These are phyloP conservation scores for Luperina nickerlii DNA, from an alignment of 2,888 invertebrate genomes.

Conservation along the genomic window DNA sequence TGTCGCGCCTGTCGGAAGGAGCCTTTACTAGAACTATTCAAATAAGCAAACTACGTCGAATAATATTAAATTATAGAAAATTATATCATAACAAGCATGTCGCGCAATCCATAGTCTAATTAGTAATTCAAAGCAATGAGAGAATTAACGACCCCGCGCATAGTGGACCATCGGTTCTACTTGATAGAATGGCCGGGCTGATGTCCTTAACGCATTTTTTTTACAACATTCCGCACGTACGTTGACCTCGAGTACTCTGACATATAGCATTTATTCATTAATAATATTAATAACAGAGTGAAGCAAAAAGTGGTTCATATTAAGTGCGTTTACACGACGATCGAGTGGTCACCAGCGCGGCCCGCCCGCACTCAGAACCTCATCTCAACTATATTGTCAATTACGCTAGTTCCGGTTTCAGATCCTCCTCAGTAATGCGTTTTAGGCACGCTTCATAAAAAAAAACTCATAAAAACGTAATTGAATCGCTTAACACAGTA, in stretches of 20 bases:
- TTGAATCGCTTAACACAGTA: conserved; percentile 77
- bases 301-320: conserved; percentile 86
- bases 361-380: conserved; percentile 51
- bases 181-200: conserved; percentile 80
- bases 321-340: conserved; percentile 80
- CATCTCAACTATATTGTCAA: conserved; percentile 78
- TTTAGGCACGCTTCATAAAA: conserved; percentile 70
- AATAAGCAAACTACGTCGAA: conserved; percentile 11
- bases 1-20: too few relatives aligned
- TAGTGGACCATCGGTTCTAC: conserved; percentile 76
- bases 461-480: conserved; percentile 79
- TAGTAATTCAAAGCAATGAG: conserved; percentile 81
- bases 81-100: conserved; percentile 40
- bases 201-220: conserved; percentile 87
- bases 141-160: conserved; percentile 79
- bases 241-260: conserved; percentile 86
- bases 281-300: conserved; percentile 85
- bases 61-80: conserved; percentile 23
- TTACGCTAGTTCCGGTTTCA: conserved; percentile 87
- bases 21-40: background rate
- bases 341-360: conserved; percentile 47
- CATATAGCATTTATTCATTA: conserved; percentile 86
- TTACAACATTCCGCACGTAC: conserved; percentile 86
- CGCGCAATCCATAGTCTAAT: conserved; percentile 69
- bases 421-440: conserved; percentile 85